Evolutionary conservation across 2,888 invertebrate genomes (phyloP).

Genomic region (Limenitis camilla): DNA sequence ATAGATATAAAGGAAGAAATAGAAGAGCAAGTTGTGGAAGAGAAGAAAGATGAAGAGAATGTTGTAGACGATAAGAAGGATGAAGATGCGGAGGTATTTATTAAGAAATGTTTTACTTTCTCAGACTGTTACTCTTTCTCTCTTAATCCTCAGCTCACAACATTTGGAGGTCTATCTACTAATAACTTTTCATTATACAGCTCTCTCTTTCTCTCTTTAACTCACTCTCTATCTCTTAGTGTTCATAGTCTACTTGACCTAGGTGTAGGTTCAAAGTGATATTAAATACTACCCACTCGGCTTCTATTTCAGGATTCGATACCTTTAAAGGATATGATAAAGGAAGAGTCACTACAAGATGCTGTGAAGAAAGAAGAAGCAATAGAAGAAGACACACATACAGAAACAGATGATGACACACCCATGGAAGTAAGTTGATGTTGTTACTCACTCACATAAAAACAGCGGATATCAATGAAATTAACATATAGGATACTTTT

Average conservation of each 20-base stretch:
- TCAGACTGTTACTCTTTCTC: background rate
- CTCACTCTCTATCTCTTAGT: no score
- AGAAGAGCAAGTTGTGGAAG: conserved; percentile 31
- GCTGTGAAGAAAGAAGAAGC: conserved; percentile 28
- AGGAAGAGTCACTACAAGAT: conserved; percentile 30
- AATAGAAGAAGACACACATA: conserved; percentile 47
- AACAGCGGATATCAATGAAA: no score
- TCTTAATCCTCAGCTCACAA: background rate
- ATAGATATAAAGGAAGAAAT: conserved; percentile 20
- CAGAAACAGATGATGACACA: conserved; percentile 73
- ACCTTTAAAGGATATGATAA: conserved; percentile 53
- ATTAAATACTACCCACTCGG: no score
- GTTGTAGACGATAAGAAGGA: conserved; percentile 40
- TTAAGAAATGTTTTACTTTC: no score
- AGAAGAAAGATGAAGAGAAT: conserved; percentile 25
- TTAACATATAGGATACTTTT: no score
- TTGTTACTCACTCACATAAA: no score
- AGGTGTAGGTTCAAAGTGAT: no score
- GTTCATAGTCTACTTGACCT: no score
- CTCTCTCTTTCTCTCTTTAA: no score
- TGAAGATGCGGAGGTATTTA: conserved; percentile 47
- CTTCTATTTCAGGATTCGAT: conserved; percentile 53
- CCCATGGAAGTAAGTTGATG: conserved; percentile 67
- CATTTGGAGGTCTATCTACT: no score
- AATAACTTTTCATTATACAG: no score